Evolutionary conservation across 92 coral and sea anemone genomes (phyloP).

Genomic region (Nematostella vectensis): DNA sequence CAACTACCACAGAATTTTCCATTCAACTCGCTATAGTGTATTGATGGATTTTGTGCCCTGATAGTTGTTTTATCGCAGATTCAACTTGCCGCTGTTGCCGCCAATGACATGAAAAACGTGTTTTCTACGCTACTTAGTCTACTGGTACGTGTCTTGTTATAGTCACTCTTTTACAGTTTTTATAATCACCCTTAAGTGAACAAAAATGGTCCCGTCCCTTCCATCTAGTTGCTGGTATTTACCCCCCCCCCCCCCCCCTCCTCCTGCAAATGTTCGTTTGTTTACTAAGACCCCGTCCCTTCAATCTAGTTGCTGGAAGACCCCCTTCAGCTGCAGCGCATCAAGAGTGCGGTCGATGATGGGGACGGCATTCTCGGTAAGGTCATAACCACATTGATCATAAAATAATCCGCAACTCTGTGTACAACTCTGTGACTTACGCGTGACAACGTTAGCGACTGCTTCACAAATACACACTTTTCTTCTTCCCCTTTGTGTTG

Average conservation of each 20-base stretch:
- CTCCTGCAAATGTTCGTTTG: too few relatives aligned
- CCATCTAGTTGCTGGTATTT: too few relatives aligned
- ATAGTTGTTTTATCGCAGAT: too few relatives aligned
- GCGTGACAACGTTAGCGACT: not conserved
- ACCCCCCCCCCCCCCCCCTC: too few relatives aligned
- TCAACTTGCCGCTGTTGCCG: constrained; percentile 47
- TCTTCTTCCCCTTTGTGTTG: not conserved
- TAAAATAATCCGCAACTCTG: not conserved
- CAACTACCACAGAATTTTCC: too few relatives aligned
- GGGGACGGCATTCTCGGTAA: constrained; percentile 76
- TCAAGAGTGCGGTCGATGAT: constrained; percentile 72
- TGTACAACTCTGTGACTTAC: not conserved
- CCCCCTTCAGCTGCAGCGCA: constrained; percentile 67
- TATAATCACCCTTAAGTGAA: too few relatives aligned
- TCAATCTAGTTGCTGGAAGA: constrained; percentile 73
- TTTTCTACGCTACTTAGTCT: constrained; percentile 61
- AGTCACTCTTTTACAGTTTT: not conserved
- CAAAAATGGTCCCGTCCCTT: too few relatives aligned
- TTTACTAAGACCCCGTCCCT: too few relatives aligned
- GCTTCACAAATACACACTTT: not conserved
- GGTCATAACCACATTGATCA: too few relatives aligned
- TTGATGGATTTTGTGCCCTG: too few relatives aligned
- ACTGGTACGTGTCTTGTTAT: constrained; percentile 51
- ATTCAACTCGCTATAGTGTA: too few relatives aligned
- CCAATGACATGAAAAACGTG: constrained; percentile 78